phyloP scores from a whole-genome alignment of 92 coral and sea anemone species.

The Porites evermanni region DNA sequence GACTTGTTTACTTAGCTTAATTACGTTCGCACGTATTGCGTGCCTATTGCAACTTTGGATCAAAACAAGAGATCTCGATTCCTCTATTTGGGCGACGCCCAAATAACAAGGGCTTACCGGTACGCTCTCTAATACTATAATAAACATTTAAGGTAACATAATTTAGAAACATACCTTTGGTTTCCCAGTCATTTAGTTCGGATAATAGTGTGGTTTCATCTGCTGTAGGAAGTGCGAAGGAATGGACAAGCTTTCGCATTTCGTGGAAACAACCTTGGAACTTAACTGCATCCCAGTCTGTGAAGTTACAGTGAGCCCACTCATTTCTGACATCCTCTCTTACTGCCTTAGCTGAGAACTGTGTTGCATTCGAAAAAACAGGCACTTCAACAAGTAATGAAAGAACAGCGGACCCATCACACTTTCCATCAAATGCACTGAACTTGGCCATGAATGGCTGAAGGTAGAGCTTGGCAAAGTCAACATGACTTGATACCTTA shows the following conservation, averaged over 20 bases:
- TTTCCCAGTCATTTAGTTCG: slow-evolving; percentile 40
- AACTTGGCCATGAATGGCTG: slow-evolving; percentile 70
- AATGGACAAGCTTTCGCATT: slow-evolving; percentile 36
- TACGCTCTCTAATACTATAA: too few relatives aligned
- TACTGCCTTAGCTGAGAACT: slow-evolving; percentile 34
- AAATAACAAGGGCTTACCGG: too few relatives aligned
- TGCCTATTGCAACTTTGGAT: too few relatives aligned
- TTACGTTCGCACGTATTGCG: too few relatives aligned
- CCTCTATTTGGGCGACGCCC: too few relatives aligned
- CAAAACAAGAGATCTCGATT: too few relatives aligned
- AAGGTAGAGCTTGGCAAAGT: slow-evolving; percentile 56
- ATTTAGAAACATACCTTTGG: not conserved
- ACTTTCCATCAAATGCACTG: slow-evolving; percentile 56
- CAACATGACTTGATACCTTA: slow-evolving; percentile 40
- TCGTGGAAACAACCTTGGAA: slow-evolving; percentile 35
- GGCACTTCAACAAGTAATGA: slow-evolving; percentile 50
- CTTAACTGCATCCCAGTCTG: slow-evolving; percentile 50
- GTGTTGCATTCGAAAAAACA: slow-evolving; percentile 8
- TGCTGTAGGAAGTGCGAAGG: slow-evolving; percentile 6
- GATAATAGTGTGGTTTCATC: not conserved
- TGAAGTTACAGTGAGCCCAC: slow-evolving; percentile 71
- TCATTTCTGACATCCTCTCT: slow-evolving; percentile 56
- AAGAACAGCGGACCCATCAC: slow-evolving; percentile 55
- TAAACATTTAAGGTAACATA: not conserved
- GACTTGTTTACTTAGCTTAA: too few relatives aligned